Conservation (phyloP, 2,797 vertebrate species). For the Masticophis lateralis region DNA sequence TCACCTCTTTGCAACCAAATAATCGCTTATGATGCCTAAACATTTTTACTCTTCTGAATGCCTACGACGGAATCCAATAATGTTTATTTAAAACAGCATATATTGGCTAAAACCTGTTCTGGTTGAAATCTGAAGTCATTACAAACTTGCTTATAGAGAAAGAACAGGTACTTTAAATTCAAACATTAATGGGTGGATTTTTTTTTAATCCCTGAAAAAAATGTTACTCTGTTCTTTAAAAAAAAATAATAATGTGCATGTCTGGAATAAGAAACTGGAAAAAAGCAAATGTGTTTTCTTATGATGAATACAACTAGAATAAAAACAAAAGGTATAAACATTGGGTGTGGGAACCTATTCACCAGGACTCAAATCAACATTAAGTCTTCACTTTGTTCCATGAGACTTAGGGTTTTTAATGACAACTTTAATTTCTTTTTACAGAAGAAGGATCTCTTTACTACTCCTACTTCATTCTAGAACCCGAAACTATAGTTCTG, state of each 20-base stretch:
- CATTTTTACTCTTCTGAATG: background rate
- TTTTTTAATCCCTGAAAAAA: background rate
- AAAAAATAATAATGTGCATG: background rate
- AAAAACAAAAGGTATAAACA: background rate
- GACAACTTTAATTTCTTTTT: background rate
- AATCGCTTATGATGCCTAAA: background rate
- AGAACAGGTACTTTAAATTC: background rate
- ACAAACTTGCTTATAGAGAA: background rate
- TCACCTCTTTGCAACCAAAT: background rate
- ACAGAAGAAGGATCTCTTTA: background rate
- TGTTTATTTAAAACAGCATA: background rate
- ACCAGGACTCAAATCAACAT: background rate
- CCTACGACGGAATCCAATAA: background rate
- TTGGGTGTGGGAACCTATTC: rapidly evolving
- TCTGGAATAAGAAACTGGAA: background rate
- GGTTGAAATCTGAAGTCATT: background rate
- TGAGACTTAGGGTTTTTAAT: background rate
- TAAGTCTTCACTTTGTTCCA: background rate
- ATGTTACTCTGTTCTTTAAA: background rate
- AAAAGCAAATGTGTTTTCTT: background rate
- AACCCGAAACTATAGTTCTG: background rate
- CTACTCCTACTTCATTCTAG: background rate
- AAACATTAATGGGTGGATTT: background rate
- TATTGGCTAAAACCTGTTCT: background rate
- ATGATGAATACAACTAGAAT: background rate